These are phyloP conservation scores for Listronotus oregonensis DNA, from an alignment of 1,140 invertebrate species.

Conservation along the genomic window DNA sequence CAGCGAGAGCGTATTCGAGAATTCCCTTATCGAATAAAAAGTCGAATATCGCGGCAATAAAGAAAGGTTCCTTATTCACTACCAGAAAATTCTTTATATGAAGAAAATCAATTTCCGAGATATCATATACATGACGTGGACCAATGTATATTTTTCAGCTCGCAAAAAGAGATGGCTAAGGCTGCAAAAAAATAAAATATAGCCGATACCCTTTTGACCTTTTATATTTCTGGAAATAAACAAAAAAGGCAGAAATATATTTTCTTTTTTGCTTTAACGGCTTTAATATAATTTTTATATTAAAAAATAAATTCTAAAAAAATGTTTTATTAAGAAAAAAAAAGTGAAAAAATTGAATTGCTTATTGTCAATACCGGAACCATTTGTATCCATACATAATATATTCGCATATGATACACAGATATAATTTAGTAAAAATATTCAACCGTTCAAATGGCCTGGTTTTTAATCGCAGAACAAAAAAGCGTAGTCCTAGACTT, in stretches of 20 bases:
- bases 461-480: no score
- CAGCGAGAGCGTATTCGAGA: background rate
- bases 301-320: no score
- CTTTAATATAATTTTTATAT: no score
- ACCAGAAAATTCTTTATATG: slow-evolving; percentile 21
- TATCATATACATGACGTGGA: slow-evolving; percentile 28
- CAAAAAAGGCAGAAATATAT: background rate
- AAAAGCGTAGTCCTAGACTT: no score
- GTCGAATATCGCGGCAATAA: slow-evolving; percentile 16
- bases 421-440: no score
- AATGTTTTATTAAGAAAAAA: no score
- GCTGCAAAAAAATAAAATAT: slow-evolving; percentile 11
- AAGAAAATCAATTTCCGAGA: slow-evolving; percentile 32
- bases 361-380: no score
- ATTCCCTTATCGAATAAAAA: slow-evolving; percentile 14
- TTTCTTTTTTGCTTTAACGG: no score
- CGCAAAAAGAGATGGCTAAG: background rate
- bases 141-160: slow-evolving; percentile 22
- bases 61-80: slow-evolving; percentile 15
- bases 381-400: no score
- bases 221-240: slow-evolving; percentile 10
- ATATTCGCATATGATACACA: no score
- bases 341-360: no score
- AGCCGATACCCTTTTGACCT: slow-evolving; percentile 10
- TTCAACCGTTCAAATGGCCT: no score